Evolutionary conservation across 2,797 vertebrate species (phyloP).

Genomic region (Sebastes baramenuke): DNA sequence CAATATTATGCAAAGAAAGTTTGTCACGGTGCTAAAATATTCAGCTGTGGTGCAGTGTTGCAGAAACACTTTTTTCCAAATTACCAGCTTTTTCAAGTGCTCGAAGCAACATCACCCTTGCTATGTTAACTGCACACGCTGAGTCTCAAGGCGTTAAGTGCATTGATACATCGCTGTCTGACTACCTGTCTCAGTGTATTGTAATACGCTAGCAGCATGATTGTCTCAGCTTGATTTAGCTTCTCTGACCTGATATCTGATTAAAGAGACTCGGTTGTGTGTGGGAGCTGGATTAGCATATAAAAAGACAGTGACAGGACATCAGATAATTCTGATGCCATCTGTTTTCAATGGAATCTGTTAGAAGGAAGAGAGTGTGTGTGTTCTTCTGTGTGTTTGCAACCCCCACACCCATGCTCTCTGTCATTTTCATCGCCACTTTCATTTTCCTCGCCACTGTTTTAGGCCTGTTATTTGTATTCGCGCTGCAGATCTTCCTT

Average conservation of each 20-base stretch:
- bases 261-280: slow-evolving; percentile 61
- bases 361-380: slow-evolving; percentile 16
- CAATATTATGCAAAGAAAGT: slow-evolving; percentile 21
- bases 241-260: slow-evolving; percentile 72
- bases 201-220: slow-evolving; percentile 39
- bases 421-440: slow-evolving; percentile 12
- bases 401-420: slow-evolving; percentile 3
- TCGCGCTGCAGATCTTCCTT: slow-evolving; percentile 12
- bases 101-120: slow-evolving; percentile 5
- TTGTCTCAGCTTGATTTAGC: slow-evolving; percentile 67
- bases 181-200: slow-evolving; percentile 31
- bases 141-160: slow-evolving; percentile 14
- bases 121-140: not conserved
- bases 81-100: slow-evolving; percentile 1
- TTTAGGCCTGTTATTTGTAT: slow-evolving; percentile 33
- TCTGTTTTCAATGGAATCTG: slow-evolving; percentile 69
- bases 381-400: not conserved
- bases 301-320: slow-evolving; percentile 74
- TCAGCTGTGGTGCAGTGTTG: not conserved
- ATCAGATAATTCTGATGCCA: slow-evolving; percentile 69
- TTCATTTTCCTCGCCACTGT: not conserved
- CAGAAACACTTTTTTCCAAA: slow-evolving; percentile 6
- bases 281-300: slow-evolving; percentile 75
- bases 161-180: slow-evolving; percentile 26
- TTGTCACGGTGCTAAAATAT: slow-evolving; percentile 8